Evolutionary conservation across 30 jellyfish, hydroid and myxozoan genomes (phyloP).

Genomic region (Haliclystus octoradiatus): DNA sequence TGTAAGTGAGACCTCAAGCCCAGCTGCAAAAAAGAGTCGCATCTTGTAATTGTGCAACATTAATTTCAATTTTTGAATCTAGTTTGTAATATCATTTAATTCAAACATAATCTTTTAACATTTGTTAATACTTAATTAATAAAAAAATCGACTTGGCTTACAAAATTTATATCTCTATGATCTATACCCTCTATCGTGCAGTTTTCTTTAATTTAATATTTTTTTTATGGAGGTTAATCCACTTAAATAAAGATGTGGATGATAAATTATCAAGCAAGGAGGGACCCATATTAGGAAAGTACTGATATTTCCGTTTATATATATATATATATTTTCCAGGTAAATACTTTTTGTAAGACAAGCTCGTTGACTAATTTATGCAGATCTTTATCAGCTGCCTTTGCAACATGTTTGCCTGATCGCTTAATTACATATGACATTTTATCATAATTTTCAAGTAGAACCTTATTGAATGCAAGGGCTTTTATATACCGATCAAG

Average conservation of each 20-base stretch:
- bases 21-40: not conserved
- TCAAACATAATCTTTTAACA: no score
- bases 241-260: conserved; percentile 12
- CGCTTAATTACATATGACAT: conserved; percentile 10
- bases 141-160: no score
- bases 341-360: conserved; percentile 1
- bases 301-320: conserved; percentile 17
- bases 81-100: no score
- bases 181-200: no score
- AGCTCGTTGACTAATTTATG: conserved; percentile 17
- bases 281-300: not conserved
- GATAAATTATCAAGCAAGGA: conserved; percentile 19
- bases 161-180: no score
- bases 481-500: conserved; percentile 34
- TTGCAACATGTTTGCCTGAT: conserved; percentile 28
- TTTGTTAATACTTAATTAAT: no score
- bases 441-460: conserved; percentile 28
- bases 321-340: no score
- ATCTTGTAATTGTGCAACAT: not conserved
- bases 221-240: conserved; percentile 12
- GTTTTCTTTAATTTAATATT: conserved; percentile 2
- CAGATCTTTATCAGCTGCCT: conserved; percentile 14
- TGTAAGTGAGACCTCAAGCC: not conserved
- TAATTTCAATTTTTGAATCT: no score
- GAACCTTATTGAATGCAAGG: conserved; percentile 24